Percentiles rank a stretch among this genome's conserved stretches.
phyloP scores from a whole-genome alignment of 2,888 invertebrate species.

The Vannuccia rotundouncinata region DNA sequence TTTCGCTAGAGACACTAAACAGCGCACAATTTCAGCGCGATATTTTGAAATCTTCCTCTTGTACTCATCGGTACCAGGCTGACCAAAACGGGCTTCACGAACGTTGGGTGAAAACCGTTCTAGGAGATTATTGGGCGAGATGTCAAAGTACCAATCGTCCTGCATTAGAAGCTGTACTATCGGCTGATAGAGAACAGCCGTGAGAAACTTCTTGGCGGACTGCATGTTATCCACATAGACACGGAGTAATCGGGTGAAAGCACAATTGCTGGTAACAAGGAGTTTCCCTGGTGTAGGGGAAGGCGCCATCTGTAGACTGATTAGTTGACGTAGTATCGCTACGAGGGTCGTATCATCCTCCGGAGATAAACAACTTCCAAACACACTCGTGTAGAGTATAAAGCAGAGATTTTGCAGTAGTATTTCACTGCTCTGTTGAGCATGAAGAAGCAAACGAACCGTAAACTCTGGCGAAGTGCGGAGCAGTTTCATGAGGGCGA shows the following conservation, averaged over 20 bases:
- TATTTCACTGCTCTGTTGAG: neutral
- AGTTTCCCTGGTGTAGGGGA: neutral
- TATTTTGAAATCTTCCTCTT: conserved; percentile 69
- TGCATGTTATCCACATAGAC: conserved; percentile 77
- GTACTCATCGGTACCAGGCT: conserved; percentile 69
- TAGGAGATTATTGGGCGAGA: conserved; percentile 72
- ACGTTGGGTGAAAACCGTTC: conserved; percentile 65
- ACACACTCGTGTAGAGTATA: neutral
- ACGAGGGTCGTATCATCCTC: neutral
- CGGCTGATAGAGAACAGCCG: conserved; percentile 81
- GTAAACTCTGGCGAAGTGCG: neutral
- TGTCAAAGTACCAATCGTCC: conserved; percentile 81
- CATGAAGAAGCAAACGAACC: neutral
- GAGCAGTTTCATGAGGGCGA: neutral
- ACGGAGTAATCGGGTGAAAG: conserved; percentile 74
- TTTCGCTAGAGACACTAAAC: conserved; percentile 70
- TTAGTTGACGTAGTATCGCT: neutral
- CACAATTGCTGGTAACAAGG: conserved; percentile 66
- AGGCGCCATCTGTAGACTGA: neutral
- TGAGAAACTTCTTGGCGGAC: conserved; percentile 82
- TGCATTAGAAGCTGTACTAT: conserved; percentile 80
- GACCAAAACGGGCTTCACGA: conserved; percentile 68
- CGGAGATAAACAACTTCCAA: neutral
- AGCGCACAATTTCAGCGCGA: conserved; percentile 67
- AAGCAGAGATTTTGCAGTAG: neutral